These are phyloP conservation scores for Pammene aurita DNA, from an alignment of 2,888 invertebrate species.

Conservation along the genomic window DNA sequence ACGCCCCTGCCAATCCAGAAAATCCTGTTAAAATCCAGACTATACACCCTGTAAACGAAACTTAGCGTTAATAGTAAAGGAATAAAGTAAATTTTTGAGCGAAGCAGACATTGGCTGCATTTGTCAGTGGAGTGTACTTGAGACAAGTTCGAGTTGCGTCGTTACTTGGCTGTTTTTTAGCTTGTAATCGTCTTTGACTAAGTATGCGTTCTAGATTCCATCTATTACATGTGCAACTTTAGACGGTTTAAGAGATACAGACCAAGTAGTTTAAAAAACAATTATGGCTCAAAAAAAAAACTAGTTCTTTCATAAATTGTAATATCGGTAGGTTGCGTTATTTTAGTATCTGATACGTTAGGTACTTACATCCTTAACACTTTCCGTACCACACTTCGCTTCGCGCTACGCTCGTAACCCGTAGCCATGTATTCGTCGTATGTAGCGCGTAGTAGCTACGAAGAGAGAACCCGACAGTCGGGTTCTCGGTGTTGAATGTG, in stretches of 20 bases:
- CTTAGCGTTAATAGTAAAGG: constrained; percentile 2
- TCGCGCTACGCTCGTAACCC: too few relatives aligned
- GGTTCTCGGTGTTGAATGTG: too few relatives aligned
- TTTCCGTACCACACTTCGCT: too few relatives aligned
- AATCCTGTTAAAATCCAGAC: constrained; percentile 33
- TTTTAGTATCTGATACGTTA: too few relatives aligned
- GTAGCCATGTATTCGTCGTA: too few relatives aligned
- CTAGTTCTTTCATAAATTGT: too few relatives aligned
- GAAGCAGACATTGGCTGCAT: background rate
- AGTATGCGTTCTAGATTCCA: background rate
- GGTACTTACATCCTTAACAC: too few relatives aligned
- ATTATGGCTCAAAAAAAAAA: too few relatives aligned
- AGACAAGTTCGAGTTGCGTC: constrained; percentile 29
- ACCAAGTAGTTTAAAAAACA: too few relatives aligned
- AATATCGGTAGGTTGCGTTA: too few relatives aligned
- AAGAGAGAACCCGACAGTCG: too few relatives aligned
- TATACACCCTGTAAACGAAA: background rate
- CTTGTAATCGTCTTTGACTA: constrained; percentile 17
- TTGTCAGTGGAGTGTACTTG: constrained; percentile 23
- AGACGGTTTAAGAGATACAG: background rate
- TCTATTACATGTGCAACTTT: background rate
- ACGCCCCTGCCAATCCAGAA: constrained; percentile 32
- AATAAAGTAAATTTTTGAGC: constrained; percentile 1
- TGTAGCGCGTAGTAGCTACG: too few relatives aligned
- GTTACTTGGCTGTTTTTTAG: constrained; percentile 28